These are phyloP conservation scores for Boloria euphrosyne DNA, from an alignment of 2,888 invertebrate genomes.

Conservation along the genomic window DNA sequence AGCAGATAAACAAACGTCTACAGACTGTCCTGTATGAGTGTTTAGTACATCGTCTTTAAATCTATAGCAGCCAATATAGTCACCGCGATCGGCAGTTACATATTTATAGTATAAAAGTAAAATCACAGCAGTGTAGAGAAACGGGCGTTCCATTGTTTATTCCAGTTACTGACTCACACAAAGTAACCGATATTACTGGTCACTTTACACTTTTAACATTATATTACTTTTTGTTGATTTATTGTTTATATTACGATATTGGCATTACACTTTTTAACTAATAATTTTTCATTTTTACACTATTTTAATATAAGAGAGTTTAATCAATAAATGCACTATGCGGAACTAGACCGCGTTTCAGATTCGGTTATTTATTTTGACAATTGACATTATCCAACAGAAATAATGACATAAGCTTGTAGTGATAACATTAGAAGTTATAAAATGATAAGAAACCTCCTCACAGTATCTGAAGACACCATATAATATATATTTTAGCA, in stretches of 20 bases:
- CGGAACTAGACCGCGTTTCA: constrained; percentile 28
- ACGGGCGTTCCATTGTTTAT: constrained; percentile 63
- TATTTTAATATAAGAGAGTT: background rate
- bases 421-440: background rate
- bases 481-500: too few relatives aligned
- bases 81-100: constrained; percentile 62
- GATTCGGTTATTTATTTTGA: constrained; percentile 32
- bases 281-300: background rate
- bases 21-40: constrained; percentile 74
- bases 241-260: background rate
- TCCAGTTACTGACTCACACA: constrained; percentile 51
- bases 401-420: background rate
- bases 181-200: constrained; percentile 12
- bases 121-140: constrained; percentile 45
- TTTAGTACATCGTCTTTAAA: constrained; percentile 65
- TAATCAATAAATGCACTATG: constrained; percentile 29
- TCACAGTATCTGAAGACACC: too few relatives aligned
- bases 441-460: too few relatives aligned
- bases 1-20: constrained; percentile 71
- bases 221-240: background rate
- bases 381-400: background rate
- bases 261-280: constrained; percentile 8
- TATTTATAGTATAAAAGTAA: constrained; percentile 45
- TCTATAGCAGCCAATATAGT: constrained; percentile 71
- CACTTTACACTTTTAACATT: constrained; percentile 19